Conservation (phyloP, 2,888 invertebrate genomes). For the Halictus quadricinctus region DNA sequence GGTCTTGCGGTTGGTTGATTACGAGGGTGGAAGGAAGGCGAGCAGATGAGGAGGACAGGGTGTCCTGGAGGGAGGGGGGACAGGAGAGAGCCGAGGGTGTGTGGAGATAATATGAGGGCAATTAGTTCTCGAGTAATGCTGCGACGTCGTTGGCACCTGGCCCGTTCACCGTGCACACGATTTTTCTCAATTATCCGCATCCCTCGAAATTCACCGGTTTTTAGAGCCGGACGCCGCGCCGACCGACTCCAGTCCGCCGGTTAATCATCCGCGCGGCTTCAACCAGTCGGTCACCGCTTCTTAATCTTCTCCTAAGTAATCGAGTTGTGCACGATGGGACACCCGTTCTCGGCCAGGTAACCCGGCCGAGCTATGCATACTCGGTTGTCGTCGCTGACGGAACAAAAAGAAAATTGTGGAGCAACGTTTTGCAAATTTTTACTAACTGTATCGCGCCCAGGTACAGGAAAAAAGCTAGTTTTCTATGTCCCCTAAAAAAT, state of each 20-base stretch:
- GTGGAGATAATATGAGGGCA: conserved; percentile 67
- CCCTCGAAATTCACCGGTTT: conserved; percentile 25
- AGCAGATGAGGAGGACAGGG: conserved; percentile 22
- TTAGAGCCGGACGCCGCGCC: not conserved
- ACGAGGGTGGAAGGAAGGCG: conserved; percentile 53
- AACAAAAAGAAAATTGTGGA: too few relatives aligned
- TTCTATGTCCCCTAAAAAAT: too few relatives aligned
- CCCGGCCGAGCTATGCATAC: not conserved
- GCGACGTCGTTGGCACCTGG: conserved; percentile 68
- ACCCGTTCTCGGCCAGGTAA: not conserved
- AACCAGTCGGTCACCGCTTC: not conserved
- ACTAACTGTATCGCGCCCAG: too few relatives aligned
- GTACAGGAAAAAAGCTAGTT: too few relatives aligned
- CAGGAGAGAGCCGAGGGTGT: conserved; percentile 6
- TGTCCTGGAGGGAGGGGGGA: conserved; percentile 11
- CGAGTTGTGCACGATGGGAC: not conserved
- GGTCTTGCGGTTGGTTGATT: conserved; percentile 72
- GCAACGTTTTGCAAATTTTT: too few relatives aligned
- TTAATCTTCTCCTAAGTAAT: conserved; percentile 3
- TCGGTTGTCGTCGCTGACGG: too few relatives aligned
- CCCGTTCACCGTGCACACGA: conserved; percentile 45
- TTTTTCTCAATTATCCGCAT: conserved; percentile 59
- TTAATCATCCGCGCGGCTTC: conserved; percentile 8
- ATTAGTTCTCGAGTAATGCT: conserved; percentile 74
- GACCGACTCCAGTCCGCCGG: not conserved